Evolutionary conservation across 2,113 vertebrate species (phyloP).

Genomic region (Rhabdornis inornatus): DNA sequence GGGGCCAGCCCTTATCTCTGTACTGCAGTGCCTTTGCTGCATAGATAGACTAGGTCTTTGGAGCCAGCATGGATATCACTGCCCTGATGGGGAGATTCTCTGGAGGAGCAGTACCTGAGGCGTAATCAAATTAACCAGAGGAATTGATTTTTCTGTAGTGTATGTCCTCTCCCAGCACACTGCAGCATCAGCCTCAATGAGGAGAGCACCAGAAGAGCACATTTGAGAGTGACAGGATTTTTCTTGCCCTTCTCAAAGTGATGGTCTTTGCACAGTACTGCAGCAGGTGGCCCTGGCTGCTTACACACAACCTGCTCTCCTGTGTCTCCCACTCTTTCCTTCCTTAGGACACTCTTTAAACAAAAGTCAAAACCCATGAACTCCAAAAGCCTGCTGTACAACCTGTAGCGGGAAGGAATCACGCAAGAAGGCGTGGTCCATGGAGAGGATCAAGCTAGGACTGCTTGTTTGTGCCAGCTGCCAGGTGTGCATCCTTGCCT

Average conservation of each 20-base stretch:
- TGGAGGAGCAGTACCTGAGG: background rate
- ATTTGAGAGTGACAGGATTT: background rate
- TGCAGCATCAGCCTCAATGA: background rate
- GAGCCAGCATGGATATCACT: background rate
- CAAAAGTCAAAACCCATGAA: background rate
- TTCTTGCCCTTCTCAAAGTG: background rate
- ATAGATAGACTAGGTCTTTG: background rate
- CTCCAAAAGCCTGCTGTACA: background rate
- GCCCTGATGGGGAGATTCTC: background rate
- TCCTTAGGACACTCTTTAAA: background rate
- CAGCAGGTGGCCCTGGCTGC: background rate
- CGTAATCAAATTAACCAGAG: background rate
- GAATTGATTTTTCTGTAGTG: background rate
- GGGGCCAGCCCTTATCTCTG: background rate
- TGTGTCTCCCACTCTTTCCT: background rate
- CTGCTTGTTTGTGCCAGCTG: background rate
- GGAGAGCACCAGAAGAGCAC: background rate
- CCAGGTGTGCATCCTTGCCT: background rate
- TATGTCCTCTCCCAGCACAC: background rate
- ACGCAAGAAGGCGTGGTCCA: accelerated
- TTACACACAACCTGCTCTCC: background rate
- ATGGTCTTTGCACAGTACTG: background rate
- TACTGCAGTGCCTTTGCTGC: background rate
- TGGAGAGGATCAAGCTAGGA: background rate
- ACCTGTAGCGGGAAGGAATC: background rate